A percentile compares a stretch with the other conserved stretches of the same genome.
These are phyloP conservation scores for Bambusicola thoracicus DNA, from an alignment of 2,113 vertebrate species.

Conservation along the genomic window DNA sequence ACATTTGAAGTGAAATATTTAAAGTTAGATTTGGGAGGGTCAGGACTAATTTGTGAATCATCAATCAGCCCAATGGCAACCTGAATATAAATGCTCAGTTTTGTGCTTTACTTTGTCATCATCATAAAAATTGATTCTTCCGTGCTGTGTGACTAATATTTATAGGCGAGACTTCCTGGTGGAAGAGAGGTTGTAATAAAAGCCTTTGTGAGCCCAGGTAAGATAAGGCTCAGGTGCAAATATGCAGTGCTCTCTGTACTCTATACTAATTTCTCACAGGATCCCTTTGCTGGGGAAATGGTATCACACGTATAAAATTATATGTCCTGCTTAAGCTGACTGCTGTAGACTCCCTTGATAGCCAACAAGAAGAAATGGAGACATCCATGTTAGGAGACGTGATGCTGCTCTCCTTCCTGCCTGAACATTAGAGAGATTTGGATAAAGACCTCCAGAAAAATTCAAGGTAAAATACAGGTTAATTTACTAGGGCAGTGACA, in stretches of 20 bases:
- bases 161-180: not conserved
- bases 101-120: conserved; percentile 56
- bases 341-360: not conserved
- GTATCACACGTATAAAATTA: not conserved
- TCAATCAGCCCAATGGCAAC: conserved; percentile 52
- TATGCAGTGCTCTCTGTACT: not conserved
- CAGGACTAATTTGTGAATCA: conserved; percentile 37
- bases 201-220: conserved; percentile 26
- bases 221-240: conserved; percentile 15
- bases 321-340: not conserved
- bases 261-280: not conserved
- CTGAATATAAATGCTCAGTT: conserved; percentile 33
- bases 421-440: not conserved
- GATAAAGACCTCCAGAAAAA: not conserved
- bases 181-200: not conserved
- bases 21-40: conserved; percentile 10
- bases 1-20: conserved; percentile 42
- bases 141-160: conserved; percentile 24
- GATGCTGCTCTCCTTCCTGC: not conserved
- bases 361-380: not conserved
- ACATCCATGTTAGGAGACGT: not conserved
- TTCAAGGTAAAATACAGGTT: not conserved
- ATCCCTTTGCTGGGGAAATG: not conserved
- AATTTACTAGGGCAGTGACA: not conserved
- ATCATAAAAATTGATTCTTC: conserved; percentile 58